Base-by-base conservation (phyloP, 2,888 invertebrate species). In the Sarcophaga rosellei region DNA sequence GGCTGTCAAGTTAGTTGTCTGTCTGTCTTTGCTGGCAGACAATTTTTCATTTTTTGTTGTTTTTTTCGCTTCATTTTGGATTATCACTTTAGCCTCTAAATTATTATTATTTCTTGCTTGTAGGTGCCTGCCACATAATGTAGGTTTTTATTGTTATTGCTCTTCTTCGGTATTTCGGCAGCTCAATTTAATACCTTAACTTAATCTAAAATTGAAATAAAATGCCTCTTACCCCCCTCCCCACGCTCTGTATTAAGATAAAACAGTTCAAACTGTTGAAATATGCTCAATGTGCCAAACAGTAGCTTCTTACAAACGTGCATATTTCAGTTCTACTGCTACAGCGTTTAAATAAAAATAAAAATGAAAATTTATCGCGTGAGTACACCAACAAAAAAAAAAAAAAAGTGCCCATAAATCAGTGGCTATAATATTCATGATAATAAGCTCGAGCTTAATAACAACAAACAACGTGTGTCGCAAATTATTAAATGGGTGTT, bases 281-380 rank as follows among this genome's bases (percentile, higher is more conserved):
- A 35, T 35, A 35, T 35, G 35, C 8, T 6, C 11, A 47, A 23
- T 21, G 47, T 44, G 10, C 17, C 45, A 66, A 66, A 44, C 66
- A 76, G 57, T 44, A 76, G 44, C 66, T 25, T 17, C 35, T 17
- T 2, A 10, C 35, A 2, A 35, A 35, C 35, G n/a, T n/a, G n/a
- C n/a, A 35, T 35, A 35, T 35, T 35, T 35, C 35, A 35, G 35
- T 10, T 8, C 35, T 35, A 35, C 35, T 35, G 35, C 35, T 10
- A 35, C 6, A 47, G n/a, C 45, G 35, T 53, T 2, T 66, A n/a
- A 57, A 66, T 35, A 44, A 35, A 63, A 4, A 75, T 21, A 75
- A 65, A 59, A 21, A 35, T 35, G 61, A 45, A 44, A 66, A 77
- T 77, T 61, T 68, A 68, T 68, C 59, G 66, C 44, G 44, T 77